Base-by-base conservation (phyloP, 2,888 invertebrate species). In the Maniola hyperantus region DNA sequence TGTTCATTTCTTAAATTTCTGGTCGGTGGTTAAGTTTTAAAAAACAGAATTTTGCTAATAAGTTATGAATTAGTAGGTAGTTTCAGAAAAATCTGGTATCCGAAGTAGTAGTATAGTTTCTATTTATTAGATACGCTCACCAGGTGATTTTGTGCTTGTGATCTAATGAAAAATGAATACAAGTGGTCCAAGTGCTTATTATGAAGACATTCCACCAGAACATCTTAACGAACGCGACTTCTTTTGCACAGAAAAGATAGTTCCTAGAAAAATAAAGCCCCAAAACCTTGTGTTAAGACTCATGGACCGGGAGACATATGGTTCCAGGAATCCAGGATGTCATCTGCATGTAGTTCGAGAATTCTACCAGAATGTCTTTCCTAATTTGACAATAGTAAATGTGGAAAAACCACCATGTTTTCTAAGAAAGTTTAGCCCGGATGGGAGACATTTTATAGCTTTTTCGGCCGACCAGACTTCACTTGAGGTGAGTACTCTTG, bases 321-420 rank as follows among this genome's bases (percentile, higher is more conserved):
- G 95, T 36, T 94, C 94, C 72, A 93, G 91, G 71, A 96, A 93
- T 81, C 94, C 95, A 26, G 96, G 96, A 5, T 95, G 95, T 2
- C 96, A 97, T 76, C 96, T 96, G 74, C 95, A 96, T 82, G 94
- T 94, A 33, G 95, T 96, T 0, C 92, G 97, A 74, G 95, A 96
- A 78, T 97, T 98, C 85, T 97, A 98, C 85, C 97, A 98, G 84
- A 97, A 97, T 83, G 95, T 99, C 6, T 97, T 97, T 79, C 99
- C 99, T 0, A 98, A 98, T 87, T 96, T 96, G 78, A 97, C 98
- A 1, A 95, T 98, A 62, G 96, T 97, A 26, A 97, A 98, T 87
- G 97, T 99, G 6, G 97, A 98, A 78, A 98, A 98, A 80, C 99
- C 99, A 8, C 97, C 97, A 0, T 98, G 98, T 81, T 99, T 97